Base-by-base conservation (phyloP, 2,888 invertebrate species). In the Carabus problematicus region DNA sequence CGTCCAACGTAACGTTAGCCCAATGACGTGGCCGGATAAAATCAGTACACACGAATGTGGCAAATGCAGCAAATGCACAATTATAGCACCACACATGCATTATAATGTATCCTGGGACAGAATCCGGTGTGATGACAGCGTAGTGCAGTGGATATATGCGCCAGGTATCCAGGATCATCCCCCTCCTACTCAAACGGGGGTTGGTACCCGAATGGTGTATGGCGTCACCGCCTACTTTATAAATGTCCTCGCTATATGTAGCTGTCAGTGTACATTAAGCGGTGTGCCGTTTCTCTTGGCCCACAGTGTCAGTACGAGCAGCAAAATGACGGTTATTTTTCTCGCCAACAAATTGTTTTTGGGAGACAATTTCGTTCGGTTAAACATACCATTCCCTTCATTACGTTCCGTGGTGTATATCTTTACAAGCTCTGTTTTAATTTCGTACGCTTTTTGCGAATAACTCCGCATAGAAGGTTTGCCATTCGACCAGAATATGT, bases 341-440 rank as follows among this genome's bases (percentile, higher is more conserved):
- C 67, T 67, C 60, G n/a, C 12, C 49, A 67, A 67, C 67, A 66
- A 66, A 66, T 66, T 66, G 66, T 58, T 66, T 66, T 66, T 49
- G 56, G 29, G 67, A 60, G 67, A 67, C 66, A 66, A 67, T 67
- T 60, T 60, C 60, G 60, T 67, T 60, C 43, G 60, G 60, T 55
- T 67, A 52, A 67, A 67, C 67, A 67, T 60, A 43, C 40, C n/a
- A 41, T 59, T 59, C 60, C 52, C 59, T 60, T 67, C 67, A 67
- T 60, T 56, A 56, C n/a, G 45, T 29, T 2, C 29, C 29, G n/a
- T 29, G 29, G 3, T 29, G 3, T 29, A 29, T 29, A n/a, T 6
- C 29, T 29, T 29, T 29, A 29, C 29, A 29, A 29, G 3, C 29
- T 29, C 29, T 29, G 29, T 29, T 29, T 29, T 29, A 29, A 29